Conservation (phyloP, 1,140 invertebrate species). For the Daktulosphaira vitifoliae region DNA sequence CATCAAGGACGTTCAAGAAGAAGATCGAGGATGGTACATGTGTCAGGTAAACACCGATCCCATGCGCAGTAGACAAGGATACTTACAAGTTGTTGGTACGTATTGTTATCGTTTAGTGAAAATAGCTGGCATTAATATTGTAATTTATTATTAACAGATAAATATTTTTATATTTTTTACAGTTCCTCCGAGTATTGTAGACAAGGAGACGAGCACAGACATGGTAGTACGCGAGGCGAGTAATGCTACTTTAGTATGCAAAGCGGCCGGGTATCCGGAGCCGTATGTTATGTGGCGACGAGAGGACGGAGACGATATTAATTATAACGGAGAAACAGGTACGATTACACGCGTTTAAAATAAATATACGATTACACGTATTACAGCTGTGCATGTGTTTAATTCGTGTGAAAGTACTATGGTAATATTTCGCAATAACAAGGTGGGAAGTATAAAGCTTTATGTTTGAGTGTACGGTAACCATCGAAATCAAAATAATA, state of each 20-base stretch:
- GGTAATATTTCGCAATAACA: neutral
- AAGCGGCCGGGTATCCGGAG: constrained; percentile 78
- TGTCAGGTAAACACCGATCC: constrained; percentile 79
- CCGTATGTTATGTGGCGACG: constrained; percentile 86
- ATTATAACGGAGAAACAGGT: constrained; percentile 77
- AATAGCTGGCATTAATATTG: too few relatives aligned
- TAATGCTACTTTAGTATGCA: constrained; percentile 79
- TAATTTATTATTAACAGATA: too few relatives aligned
- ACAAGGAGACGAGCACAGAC: constrained; percentile 76
- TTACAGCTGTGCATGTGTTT: too few relatives aligned
- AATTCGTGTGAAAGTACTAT: neutral
- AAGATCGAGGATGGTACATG: constrained; percentile 76
- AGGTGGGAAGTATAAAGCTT: neutral
- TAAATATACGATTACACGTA: too few relatives aligned
- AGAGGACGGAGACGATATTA: constrained; percentile 77
- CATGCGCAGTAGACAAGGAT: constrained; percentile 73
- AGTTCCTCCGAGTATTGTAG: constrained; percentile 78
- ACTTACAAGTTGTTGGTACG: constrained; percentile 77
- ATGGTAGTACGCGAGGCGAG: constrained; percentile 83
- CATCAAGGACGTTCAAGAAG: constrained; percentile 69
- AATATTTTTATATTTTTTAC: too few relatives aligned
- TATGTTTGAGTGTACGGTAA: neutral
- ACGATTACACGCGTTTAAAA: constrained; percentile 39
- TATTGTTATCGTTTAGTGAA: neutral
- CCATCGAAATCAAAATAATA: neutral